Evolutionary conservation across 2,113 vertebrate species (phyloP), one percentile per base, ranked within the genome.

Genomic region (Neopipo cinnamomea): DNA sequence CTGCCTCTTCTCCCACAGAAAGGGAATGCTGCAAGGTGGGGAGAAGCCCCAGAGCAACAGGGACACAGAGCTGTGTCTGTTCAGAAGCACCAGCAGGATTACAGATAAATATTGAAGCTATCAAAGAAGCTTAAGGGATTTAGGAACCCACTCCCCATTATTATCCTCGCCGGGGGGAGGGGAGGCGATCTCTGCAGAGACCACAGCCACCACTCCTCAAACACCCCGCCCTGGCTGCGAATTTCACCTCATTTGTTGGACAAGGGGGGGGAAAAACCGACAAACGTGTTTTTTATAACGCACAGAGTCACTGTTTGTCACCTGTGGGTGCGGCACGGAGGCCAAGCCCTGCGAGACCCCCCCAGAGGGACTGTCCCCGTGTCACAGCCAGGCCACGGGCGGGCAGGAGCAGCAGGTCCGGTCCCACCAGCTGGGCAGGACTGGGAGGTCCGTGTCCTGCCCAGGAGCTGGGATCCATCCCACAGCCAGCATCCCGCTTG

Each of bases 111-210:
- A 93, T 92, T 93, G 91, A 95, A 88, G 89, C 89, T 96, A 92
- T 96, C 92, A 92, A 96, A 96, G 96, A 71, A 94, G 95, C 92
- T 94, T 92, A 94, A 91, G 53, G 92, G 95, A 94, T 97, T 96
- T 96, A 84, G 95, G 91, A 92, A 84, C 96, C 95, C 92, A 95
- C 86, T 88, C 88, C 95, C 88, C 92, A 83, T 93, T 88, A 92
- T 94, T 84, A 77, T 85, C 95, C 95, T 81, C 46, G 3, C 55
- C 0, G 20, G 87, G 68, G 53, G 87, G 85, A 88, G 62, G 91
- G 80, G 85, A 62, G 70, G 63, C 0, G 52, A 80, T 65, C 90
- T 80, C 75, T 74, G 81, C 59, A 62, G 61, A 30, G 39, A 30
- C 39, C 39, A 6, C 28, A 67, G 83, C 71, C 68, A 80, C 62